Conservation (phyloP, 2,113 vertebrate species). For the Coturnix japonica region DNA sequence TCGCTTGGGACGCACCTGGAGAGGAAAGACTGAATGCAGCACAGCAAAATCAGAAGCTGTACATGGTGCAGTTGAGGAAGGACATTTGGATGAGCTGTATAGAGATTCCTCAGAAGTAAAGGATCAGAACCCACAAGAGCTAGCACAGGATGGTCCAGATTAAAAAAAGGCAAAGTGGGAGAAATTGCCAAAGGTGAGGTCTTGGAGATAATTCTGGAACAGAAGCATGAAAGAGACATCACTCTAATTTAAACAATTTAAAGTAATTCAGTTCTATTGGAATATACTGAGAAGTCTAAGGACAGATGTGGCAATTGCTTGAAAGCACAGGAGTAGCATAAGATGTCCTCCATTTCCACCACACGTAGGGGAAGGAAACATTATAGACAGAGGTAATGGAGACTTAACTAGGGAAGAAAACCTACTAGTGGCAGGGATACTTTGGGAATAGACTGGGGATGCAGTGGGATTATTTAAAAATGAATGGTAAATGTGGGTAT, state of each 20-base stretch:
- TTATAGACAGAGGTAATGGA: not conserved
- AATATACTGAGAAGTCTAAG: not conserved
- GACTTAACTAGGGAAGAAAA: not conserved
- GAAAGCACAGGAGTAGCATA: not conserved
- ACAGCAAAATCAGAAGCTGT: not conserved
- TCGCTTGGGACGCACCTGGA: not conserved
- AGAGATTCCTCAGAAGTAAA: not conserved
- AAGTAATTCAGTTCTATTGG: not conserved
- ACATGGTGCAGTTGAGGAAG: not conserved
- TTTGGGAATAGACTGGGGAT: not conserved
- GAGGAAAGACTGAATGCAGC: not conserved
- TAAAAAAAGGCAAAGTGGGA: not conserved
- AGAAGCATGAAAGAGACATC: not conserved
- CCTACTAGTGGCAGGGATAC: not conserved
- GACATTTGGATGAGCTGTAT: accelerated
- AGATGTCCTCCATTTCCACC: not conserved
- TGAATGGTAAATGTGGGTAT: not conserved
- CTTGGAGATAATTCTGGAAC: not conserved
- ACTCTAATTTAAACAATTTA: not conserved
- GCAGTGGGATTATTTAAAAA: not conserved
- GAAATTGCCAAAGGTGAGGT: not conserved
- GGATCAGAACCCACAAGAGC: not conserved
- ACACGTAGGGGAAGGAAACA: not conserved
- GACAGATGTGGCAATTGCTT: not conserved
- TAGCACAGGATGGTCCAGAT: not conserved